These are phyloP conservation scores for Hesperophylax magnus DNA, from an alignment of 1,140 invertebrate species.

Conservation along the genomic window DNA sequence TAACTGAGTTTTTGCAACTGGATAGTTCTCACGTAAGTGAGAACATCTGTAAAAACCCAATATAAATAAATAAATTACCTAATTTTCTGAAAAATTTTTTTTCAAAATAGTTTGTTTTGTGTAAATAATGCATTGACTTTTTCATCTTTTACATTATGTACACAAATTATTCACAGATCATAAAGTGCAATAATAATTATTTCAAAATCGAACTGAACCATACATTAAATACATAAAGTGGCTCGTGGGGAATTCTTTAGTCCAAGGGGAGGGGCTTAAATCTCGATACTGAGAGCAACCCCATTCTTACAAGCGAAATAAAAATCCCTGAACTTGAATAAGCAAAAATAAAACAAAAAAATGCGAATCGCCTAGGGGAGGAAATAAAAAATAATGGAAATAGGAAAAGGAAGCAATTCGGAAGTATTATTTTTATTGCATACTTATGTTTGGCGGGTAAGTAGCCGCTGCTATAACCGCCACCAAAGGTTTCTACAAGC, in stretches of 20 bases:
- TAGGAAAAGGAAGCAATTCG: conserved; percentile 58
- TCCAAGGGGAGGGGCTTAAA: not conserved
- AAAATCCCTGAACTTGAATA: conserved; percentile 56
- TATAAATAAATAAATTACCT: no score
- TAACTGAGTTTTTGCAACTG: no score
- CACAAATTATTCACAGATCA: not conserved
- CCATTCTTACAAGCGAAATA: conserved; percentile 30
- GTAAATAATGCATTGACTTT: no score
- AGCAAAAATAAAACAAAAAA: conserved; percentile 53
- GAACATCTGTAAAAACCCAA: no score
- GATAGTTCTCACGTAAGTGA: no score
- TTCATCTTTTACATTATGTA: not conserved
- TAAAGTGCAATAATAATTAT: not conserved
- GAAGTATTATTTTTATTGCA: conserved; percentile 58
- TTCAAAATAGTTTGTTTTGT: no score
- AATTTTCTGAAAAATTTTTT: no score
- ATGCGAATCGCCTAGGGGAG: conserved; percentile 46
- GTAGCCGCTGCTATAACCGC: conserved; percentile 51
- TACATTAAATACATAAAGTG: conserved; percentile 17
- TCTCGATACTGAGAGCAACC: conserved; percentile 19
- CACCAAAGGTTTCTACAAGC: conserved; percentile 40
- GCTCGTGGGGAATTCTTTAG: not conserved
- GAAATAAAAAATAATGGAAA: conserved; percentile 57
- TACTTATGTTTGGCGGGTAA: conserved; percentile 53
- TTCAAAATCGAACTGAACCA: not conserved